Conservation (phyloP, 2,888 invertebrate genomes). For the Bugula neritina region DNA sequence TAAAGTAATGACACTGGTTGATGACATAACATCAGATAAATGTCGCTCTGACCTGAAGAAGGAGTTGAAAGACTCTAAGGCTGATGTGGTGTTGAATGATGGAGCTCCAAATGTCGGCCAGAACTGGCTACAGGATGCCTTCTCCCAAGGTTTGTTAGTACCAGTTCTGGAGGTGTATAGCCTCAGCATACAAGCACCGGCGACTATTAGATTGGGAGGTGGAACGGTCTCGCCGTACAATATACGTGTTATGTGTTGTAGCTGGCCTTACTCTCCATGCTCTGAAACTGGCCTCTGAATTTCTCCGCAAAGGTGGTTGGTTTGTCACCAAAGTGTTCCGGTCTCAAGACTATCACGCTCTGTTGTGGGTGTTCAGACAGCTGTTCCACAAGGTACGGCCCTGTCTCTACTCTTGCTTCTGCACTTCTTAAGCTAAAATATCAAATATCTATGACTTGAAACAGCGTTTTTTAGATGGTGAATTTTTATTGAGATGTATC, state of each 20-base stretch:
- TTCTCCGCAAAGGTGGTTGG: conserved; percentile 85
- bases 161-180: not conserved
- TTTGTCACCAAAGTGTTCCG: conserved; percentile 98
- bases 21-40: conserved; percentile 95
- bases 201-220: no score
- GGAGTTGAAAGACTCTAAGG: conserved; percentile 90
- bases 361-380: conserved; percentile 92
- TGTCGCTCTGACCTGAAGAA: conserved; percentile 70
- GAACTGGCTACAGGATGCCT: conserved; percentile 96
- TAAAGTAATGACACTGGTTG: conserved; percentile 80
- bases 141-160: conserved; percentile 65
- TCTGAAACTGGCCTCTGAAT: conserved; percentile 81
- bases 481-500: no score
- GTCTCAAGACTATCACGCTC: conserved; percentile 91
- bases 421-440: no score
- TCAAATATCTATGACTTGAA: no score
- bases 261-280: conserved; percentile 84
- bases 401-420: no score
- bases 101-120: conserved; percentile 94
- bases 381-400: conserved; percentile 74
- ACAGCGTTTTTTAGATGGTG: no score
- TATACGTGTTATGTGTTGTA: no score
- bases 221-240: no score
- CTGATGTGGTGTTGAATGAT: conserved; percentile 90
- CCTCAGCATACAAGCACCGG: no score